These are phyloP conservation scores for Cephalotes varians DNA, from an alignment of 2,888 invertebrate genomes.

Conservation along the genomic window DNA sequence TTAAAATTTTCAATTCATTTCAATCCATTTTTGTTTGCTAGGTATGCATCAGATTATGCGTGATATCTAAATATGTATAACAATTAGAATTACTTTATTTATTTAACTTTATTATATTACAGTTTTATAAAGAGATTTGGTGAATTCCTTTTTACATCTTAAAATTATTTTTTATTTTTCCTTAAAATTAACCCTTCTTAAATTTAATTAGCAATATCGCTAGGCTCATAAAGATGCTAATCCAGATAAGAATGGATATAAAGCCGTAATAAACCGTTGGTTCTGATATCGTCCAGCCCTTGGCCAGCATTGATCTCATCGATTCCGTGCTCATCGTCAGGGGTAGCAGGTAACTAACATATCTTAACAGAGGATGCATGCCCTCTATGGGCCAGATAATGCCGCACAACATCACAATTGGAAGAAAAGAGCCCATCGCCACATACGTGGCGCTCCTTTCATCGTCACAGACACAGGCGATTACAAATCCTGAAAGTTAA, in stretches of 20 bases:
- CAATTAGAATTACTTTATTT: neutral
- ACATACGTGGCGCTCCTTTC: slow-evolving; percentile 95
- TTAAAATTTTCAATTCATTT: no score
- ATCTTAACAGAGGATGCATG: slow-evolving; percentile 92
- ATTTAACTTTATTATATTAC: slow-evolving; percentile 10
- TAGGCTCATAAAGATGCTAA: slow-evolving; percentile 90
- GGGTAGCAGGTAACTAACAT: slow-evolving; percentile 92
- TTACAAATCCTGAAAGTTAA: slow-evolving; percentile 90
- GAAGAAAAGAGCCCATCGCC: slow-evolving; percentile 94
- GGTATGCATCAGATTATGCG: neutral
- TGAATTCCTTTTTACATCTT: neutral
- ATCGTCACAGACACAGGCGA: slow-evolving; percentile 92
- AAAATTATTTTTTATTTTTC: neutral
- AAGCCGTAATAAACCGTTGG: slow-evolving; percentile 94
- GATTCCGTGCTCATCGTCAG: slow-evolving; percentile 96
- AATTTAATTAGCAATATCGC: slow-evolving; percentile 93
- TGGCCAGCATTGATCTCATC: slow-evolving; percentile 93
- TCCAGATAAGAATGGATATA: slow-evolving; percentile 93
- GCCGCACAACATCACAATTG: slow-evolving; percentile 94
- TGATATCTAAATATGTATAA: slow-evolving; percentile 1
- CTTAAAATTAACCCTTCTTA: slow-evolving; percentile 90
- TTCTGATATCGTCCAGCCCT: slow-evolving; percentile 92
- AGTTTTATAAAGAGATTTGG: slow-evolving; percentile 10
- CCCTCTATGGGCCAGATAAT: slow-evolving; percentile 98
- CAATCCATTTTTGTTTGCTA: no score